A percentile compares a stretch with the other conserved stretches of the same genome.
Conservation (phyloP, 1,140 invertebrate species). For the Drosophila quadrilineata region DNA sequence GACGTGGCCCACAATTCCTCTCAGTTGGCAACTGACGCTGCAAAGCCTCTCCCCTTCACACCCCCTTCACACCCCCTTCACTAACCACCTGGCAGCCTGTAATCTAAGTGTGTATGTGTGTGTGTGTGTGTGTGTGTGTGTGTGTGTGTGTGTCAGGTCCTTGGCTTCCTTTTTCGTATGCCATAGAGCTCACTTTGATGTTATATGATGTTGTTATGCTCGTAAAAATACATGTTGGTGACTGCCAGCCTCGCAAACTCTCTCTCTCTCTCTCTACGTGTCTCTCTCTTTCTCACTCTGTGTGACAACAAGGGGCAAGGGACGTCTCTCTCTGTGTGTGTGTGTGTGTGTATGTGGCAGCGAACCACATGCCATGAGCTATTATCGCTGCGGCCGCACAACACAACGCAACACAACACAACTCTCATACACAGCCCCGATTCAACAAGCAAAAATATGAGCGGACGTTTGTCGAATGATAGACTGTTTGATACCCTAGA, state of each 20-base stretch:
- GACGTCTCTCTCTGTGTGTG: too few relatives aligned
- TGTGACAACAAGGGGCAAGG: neutral
- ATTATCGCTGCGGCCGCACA: slow-evolving; percentile 40
- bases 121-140: neutral
- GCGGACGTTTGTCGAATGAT: neutral
- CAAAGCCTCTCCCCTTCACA: neutral
- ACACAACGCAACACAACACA: too few relatives aligned
- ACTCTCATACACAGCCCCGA: too few relatives aligned
- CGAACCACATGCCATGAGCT: slow-evolving; percentile 44
- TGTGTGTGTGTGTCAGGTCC: slow-evolving; percentile 27
- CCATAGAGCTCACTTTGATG: slow-evolving; percentile 57
- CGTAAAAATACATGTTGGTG: slow-evolving; percentile 69
- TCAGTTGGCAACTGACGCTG: slow-evolving; percentile 28
- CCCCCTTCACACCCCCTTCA: neutral
- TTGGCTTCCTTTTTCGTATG: slow-evolving; percentile 60
- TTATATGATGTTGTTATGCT: slow-evolving; percentile 72
- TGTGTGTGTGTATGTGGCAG: too few relatives aligned
- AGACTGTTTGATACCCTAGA: neutral
- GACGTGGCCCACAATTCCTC: too few relatives aligned
- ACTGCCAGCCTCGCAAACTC: slow-evolving; percentile 32
- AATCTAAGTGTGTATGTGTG: too few relatives aligned
- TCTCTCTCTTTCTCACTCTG: slow-evolving; percentile 4
- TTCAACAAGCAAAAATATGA: slow-evolving; percentile 24
- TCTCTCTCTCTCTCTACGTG: neutral
- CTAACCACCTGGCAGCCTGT: too few relatives aligned